Conservation (phyloP, 2,888 invertebrate species). For the Leptopilina drosophilae region DNA sequence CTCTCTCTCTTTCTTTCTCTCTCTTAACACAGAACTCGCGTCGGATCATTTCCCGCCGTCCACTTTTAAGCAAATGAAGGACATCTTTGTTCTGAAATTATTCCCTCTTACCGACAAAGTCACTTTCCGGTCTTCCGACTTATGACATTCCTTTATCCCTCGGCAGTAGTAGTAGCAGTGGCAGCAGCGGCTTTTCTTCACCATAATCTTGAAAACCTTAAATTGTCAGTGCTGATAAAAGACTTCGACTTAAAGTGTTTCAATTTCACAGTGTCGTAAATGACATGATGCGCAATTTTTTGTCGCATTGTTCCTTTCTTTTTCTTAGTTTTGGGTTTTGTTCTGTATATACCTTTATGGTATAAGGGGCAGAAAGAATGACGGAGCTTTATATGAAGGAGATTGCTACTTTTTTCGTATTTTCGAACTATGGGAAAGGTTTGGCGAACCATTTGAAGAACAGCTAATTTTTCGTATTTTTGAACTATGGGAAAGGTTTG, state of each 20-base stretch:
- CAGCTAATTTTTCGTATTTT: too few species aligned
- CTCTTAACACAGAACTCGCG: slow-evolving; percentile 40
- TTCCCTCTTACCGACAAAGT: slow-evolving; percentile 54
- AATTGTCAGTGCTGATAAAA: slow-evolving; percentile 36
- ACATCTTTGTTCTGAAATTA: slow-evolving; percentile 36
- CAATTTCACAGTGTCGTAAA: background rate
- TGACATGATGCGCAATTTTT: background rate
- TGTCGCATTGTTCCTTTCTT: too few species aligned
- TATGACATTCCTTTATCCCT: slow-evolving; percentile 33
- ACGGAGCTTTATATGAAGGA: too few species aligned
- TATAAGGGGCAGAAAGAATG: too few species aligned
- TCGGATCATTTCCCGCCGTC: slow-evolving; percentile 55
- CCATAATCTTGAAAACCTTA: slow-evolving; percentile 36
- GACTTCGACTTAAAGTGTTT: slow-evolving; percentile 5
- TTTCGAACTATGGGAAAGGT: too few species aligned
- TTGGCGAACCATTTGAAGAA: too few species aligned
- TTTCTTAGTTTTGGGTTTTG: too few species aligned
- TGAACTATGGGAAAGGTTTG: too few species aligned
- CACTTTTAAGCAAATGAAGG: slow-evolving; percentile 60
- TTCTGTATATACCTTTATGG: too few species aligned
- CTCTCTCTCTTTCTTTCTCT: too few species aligned
- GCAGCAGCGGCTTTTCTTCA: slow-evolving; percentile 24
- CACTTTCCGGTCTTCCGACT: slow-evolving; percentile 49
- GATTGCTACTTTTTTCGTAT: too few species aligned
- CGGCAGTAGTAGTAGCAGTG: background rate